Evolutionary conservation across 2,797 vertebrate genomes (phyloP).

Genomic region (Sebastes hubbsi): DNA sequence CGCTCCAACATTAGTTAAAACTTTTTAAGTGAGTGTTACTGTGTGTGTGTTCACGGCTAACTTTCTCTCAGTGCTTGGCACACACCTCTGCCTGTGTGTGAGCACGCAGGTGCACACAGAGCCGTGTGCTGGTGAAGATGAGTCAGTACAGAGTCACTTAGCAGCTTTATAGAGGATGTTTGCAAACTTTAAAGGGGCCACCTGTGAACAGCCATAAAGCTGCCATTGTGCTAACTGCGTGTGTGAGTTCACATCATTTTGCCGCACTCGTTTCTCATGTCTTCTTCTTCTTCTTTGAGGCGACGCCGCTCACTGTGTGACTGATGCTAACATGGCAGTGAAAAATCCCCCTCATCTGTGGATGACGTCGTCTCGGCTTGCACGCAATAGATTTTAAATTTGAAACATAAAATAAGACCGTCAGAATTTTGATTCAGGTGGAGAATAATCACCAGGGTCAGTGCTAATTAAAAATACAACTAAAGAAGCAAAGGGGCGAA

Average conservation of each 20-base stretch:
- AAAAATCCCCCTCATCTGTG: conserved; percentile 30
- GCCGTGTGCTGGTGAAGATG: conserved; percentile 63
- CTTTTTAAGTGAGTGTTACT: background rate
- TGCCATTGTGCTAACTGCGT: conserved; percentile 63
- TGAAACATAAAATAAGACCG: conserved; percentile 4
- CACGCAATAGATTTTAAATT: conserved; percentile 9
- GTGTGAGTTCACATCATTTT: conserved; percentile 63
- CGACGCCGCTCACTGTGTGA: conserved; percentile 32
- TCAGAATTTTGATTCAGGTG: background rate
- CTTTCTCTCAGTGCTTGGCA: conserved; percentile 5
- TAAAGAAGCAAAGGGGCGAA: background rate
- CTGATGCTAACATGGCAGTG: conserved; percentile 7
- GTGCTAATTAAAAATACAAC: background rate
- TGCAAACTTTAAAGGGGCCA: conserved; percentile 73
- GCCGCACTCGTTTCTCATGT: conserved; percentile 34
- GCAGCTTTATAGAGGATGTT: conserved; percentile 73
- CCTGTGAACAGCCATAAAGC: conserved; percentile 73
- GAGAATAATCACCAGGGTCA: background rate
- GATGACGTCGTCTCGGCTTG: background rate
- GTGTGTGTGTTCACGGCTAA: background rate
- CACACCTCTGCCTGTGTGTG: conserved; percentile 21
- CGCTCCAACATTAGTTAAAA: background rate
- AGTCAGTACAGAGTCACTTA: conserved; percentile 72
- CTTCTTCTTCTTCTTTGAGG: conserved; percentile 45
- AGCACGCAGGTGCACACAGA: conserved; percentile 63